Evolutionary conservation across 1,140 invertebrate genomes (phyloP).

Genomic region (Trichoplusia ni): DNA sequence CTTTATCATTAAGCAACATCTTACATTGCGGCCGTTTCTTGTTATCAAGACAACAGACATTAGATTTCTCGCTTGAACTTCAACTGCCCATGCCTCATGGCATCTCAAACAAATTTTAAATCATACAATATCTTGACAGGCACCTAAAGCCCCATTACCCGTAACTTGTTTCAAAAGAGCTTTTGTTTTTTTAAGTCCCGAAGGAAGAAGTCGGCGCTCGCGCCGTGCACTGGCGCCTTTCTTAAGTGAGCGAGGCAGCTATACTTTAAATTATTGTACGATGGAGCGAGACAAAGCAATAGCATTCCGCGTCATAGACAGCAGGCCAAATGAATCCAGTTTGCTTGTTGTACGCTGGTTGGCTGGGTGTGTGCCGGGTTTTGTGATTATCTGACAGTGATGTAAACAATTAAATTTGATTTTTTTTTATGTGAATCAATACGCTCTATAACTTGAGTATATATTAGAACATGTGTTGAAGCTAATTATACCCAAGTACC

Average conservation of each 20-base stretch:
- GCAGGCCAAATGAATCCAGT: slow-evolving; percentile 73
- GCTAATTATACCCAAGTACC: slow-evolving; percentile 39
- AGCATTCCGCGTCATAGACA: slow-evolving; percentile 68
- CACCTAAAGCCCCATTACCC: slow-evolving; percentile 66
- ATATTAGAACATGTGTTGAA: slow-evolving; percentile 57
- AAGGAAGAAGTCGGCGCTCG: slow-evolving; percentile 75
- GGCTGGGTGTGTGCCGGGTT: slow-evolving; percentile 59
- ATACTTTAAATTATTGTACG: slow-evolving; percentile 23
- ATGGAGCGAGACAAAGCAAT: slow-evolving; percentile 63
- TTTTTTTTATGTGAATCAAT: slow-evolving; percentile 54
- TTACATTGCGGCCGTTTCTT: background rate
- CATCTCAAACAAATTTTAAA: slow-evolving; percentile 40
- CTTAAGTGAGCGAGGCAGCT: slow-evolving; percentile 58
- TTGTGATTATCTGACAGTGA: slow-evolving; percentile 57
- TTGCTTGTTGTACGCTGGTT: slow-evolving; percentile 68
- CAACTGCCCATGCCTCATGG: background rate
- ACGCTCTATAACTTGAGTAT: slow-evolving; percentile 50
- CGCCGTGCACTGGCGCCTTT: slow-evolving; percentile 75
- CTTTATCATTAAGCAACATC: background rate
- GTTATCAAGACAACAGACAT: background rate
- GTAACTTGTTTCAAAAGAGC: slow-evolving; percentile 74
- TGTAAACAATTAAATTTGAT: slow-evolving; percentile 68
- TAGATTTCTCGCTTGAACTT: background rate
- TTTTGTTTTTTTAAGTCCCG: slow-evolving; percentile 76
- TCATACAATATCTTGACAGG: slow-evolving; percentile 62